Base-by-base conservation (phyloP, 2,888 invertebrate species). In the Brachypalpus laphriformis region DNA sequence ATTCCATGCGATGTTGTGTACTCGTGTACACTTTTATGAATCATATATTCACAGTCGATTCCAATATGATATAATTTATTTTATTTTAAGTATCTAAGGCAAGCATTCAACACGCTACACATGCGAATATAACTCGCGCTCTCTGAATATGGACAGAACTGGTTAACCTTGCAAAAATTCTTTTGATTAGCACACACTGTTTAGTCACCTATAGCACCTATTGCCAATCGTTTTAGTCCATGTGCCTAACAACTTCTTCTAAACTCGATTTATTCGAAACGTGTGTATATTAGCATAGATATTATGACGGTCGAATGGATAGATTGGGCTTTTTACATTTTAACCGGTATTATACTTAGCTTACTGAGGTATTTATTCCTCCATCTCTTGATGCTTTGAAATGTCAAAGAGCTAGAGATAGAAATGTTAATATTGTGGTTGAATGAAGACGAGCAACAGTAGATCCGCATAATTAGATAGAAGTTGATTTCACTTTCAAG, bases 111-210 rank as follows among this genome's bases (percentile, higher is more conserved):
- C 34, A 25, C 34, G 65, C 66, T 80, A 66, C 59, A 74, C 59
- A 59, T 74, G 74, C 51, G 40, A 34, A 56, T 9, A 40, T 3
- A 40, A 11, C n/a, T n/a, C 22, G 49, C 20, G 47, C 56, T 16
- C 31, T 20, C 22, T 54, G 8, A 65, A 25, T 56, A 42, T 14
- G 57, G 34, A 14, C 28, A 22, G 59, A 63, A 75, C 75, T 49
- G 28, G 81, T 22, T 75, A 63, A 76, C 81, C 81, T 82, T 82
- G 81, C 31, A 66, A 68, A 61, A 49, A 75, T 82, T 82, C 56
- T 82, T 75, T 20, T 7, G 47, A 75, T 49, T 56, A 56, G 61
- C 47, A 20, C 61, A 65, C 59, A 16, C 11, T 51, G 16, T 70
- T 70, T 70, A 82, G 75, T 82, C 81, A 75, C 54, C 31, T 25